These are phyloP conservation scores for Synanthedon myopaeformis DNA, from an alignment of 2,888 invertebrate genomes.

Conservation along the genomic window DNA sequence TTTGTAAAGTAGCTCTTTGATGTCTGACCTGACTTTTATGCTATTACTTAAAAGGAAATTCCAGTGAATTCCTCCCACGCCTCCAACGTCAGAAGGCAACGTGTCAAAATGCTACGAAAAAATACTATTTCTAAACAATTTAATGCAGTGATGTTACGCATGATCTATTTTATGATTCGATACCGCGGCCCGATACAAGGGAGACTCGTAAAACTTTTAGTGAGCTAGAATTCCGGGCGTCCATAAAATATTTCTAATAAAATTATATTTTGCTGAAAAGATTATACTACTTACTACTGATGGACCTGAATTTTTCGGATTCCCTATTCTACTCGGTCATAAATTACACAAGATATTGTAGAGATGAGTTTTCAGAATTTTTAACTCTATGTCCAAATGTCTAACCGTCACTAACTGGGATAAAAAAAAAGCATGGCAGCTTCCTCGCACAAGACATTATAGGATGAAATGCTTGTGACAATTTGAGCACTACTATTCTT, in stretches of 20 bases:
- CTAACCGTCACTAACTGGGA: too few species aligned
- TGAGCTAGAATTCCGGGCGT: conserved; percentile 22
- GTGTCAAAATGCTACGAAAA: too few species aligned
- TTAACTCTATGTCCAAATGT: not conserved
- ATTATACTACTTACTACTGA: conserved; percentile 8
- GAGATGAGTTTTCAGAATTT: not conserved
- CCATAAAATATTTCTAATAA: conserved; percentile 50
- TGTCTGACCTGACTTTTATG: too few species aligned
- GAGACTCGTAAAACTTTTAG: conserved; percentile 43
- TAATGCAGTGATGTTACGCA: conserved; percentile 15
- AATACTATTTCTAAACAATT: not conserved
- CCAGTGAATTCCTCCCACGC: too few species aligned
- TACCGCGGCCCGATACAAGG: conserved; percentile 26
- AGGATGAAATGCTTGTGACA: too few species aligned
- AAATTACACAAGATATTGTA: not conserved
- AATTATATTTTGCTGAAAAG: conserved; percentile 36
- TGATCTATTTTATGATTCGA: conserved; percentile 28
- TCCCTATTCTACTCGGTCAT: not conserved
- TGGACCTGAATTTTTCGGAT: not conserved
- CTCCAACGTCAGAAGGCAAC: too few species aligned
- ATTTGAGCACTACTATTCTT: too few species aligned
- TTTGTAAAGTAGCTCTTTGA: too few species aligned
- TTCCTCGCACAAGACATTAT: too few species aligned
- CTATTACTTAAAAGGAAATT: too few species aligned
- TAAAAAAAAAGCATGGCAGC: too few species aligned